These are phyloP conservation scores for Apeltes quadracus DNA, from an alignment of 2,113 vertebrate species.

Conservation along the genomic window DNA sequence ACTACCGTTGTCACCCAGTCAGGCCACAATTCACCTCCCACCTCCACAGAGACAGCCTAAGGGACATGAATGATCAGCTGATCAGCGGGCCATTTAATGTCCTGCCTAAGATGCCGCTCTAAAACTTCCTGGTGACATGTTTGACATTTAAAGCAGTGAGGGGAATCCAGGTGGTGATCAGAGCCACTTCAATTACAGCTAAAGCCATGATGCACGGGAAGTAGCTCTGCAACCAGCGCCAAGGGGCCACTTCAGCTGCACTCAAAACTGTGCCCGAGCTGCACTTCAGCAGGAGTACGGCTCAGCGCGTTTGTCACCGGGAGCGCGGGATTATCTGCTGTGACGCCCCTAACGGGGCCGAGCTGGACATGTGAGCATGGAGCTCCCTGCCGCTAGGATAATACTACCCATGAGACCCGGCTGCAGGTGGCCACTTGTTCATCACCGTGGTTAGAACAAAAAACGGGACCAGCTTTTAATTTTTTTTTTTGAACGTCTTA, in stretches of 20 bases:
- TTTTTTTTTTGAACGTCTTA: background rate
- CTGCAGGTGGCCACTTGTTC: constrained; percentile 17
- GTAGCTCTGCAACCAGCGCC: background rate
- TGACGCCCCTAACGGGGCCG: constrained; percentile 31
- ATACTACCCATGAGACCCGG: constrained; percentile 9
- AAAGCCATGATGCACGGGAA: background rate
- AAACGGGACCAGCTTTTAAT: background rate
- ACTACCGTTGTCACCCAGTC: constrained; percentile 31
- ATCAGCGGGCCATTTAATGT: background rate
- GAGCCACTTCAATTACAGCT: constrained; percentile 9
- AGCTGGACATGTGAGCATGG: constrained; percentile 32
- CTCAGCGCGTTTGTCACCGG: constrained; percentile 17
- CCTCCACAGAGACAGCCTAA: constrained; percentile 22
- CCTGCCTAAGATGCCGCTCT: background rate
- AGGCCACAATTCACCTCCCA: constrained; percentile 9
- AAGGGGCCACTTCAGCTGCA: background rate
- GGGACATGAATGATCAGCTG: background rate
- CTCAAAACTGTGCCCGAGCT: background rate
- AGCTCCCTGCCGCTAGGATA: constrained; percentile 23
- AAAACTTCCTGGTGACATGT: constrained; percentile 6
- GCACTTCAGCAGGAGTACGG: background rate
- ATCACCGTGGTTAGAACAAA: background rate
- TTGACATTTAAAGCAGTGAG: background rate
- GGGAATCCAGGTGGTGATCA: background rate
- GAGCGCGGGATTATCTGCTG: constrained; percentile 39